Evolutionary conservation across 2,888 invertebrate genomes (phyloP), one percentile per base, ranked within the genome.

Genomic region (Noctua janthe): DNA sequence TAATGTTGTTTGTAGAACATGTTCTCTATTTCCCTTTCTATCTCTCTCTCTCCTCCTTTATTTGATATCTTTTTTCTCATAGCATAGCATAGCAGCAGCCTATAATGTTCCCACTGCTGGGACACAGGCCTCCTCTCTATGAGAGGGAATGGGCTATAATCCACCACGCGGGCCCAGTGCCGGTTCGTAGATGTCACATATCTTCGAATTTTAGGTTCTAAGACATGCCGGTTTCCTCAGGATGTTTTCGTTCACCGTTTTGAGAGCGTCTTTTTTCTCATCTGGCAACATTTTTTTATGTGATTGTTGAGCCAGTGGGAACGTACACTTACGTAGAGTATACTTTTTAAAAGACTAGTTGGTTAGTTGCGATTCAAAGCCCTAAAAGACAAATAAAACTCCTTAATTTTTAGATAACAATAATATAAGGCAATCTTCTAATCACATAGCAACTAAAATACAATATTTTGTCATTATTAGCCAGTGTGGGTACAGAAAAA

Each of bases 381-480:
- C 20, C 35, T 13, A 17, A 13, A 59, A 59, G 20, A n/a, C 0
- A 11, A 56, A 8, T 0, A 15, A 59, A 20, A n/a, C 2, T 47
- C 13, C n/a, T 23, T 17, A 74, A n/a, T 49, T 39, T 49, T 5
- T 35, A 56, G 29, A 7, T 10, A 43, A 75, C 10, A 29, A 64
- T 39, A 66, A 11, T 66, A 35, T 10, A 11, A 66, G 39, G 39
- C 39, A 66, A 23, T 56, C 17, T 43, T 43, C 17, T 20, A 29
- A 29, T 29, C 29, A 35, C 6, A 51, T 5, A 66, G 1, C 15
- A 80, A n/a, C 20, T n/a, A 56, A 78, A 35, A 15, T 47, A 80
- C 0, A 56, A 81, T 49, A 71, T 78, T 78, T 71, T 56, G 71
- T 29, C 2, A 78, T 80, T 51, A 70, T 54, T 35, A 47, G 54